A percentile compares a stretch with the other conserved stretches of the same genome.
Evolutionary conservation across 2,888 invertebrate species (phyloP).

Genomic region (Choristoneura rosaceana): DNA sequence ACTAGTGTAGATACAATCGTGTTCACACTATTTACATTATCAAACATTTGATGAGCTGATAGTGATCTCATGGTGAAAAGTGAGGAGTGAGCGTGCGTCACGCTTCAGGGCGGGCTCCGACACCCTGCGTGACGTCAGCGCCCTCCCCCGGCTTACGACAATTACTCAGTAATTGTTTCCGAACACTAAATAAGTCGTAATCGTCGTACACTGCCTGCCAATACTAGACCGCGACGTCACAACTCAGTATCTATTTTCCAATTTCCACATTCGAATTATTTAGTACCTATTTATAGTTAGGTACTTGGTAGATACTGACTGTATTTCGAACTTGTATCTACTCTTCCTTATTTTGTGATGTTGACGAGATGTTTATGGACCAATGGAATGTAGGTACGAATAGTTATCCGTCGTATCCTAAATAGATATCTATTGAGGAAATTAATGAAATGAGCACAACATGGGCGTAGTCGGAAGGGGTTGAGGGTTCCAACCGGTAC

Average conservation of each 20-base stretch:
- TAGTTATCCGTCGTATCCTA: too few relatives aligned
- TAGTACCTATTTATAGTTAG: too few relatives aligned
- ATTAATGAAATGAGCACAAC: too few relatives aligned
- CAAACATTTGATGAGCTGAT: constrained; percentile 25
- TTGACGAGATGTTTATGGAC: too few relatives aligned
- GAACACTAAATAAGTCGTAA: constrained; percentile 18
- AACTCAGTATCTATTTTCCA: not conserved
- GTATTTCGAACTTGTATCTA: too few relatives aligned
- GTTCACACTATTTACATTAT: constrained; percentile 14
- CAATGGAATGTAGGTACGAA: too few relatives aligned
- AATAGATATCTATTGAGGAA: too few relatives aligned
- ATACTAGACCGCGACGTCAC: not conserved
- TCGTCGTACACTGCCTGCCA: constrained; percentile 9
- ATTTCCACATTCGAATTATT: not conserved
- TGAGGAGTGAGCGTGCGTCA: constrained; percentile 69
- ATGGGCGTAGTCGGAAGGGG: too few relatives aligned
- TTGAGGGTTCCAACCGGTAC: too few relatives aligned
- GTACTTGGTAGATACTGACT: too few relatives aligned
- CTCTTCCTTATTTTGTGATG: not conserved
- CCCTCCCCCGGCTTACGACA: constrained; percentile 35
- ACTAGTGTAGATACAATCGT: not conserved
- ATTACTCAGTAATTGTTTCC: constrained; percentile 25
- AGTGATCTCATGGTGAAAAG: constrained; percentile 48
- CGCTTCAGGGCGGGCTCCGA: constrained; percentile 49
- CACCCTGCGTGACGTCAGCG: constrained; percentile 62